Evolutionary conservation across 2,888 invertebrate genomes (phyloP).

Genomic region (Sicus ferrugineus): DNA sequence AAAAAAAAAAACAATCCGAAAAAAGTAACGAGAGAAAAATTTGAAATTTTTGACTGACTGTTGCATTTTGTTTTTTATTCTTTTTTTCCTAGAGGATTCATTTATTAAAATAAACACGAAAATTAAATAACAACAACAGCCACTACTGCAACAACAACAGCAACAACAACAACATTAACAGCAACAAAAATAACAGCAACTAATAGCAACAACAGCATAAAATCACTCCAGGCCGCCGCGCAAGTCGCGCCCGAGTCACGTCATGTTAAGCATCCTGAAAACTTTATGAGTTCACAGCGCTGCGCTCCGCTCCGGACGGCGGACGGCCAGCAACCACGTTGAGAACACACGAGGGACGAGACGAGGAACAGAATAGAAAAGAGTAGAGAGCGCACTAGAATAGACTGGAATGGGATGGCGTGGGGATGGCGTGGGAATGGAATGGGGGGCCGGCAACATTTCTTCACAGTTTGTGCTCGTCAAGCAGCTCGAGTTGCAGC

Average conservation of each 20-base stretch:
- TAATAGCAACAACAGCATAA: neutral
- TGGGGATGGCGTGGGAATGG: slow-evolving; percentile 3
- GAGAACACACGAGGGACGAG: slow-evolving; percentile 11
- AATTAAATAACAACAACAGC: neutral
- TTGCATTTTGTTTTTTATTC: slow-evolving; percentile 9
- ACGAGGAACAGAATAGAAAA: too few relatives aligned
- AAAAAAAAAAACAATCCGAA: neutral
- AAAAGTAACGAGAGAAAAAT: neutral
- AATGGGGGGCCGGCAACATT: neutral
- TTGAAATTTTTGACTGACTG: neutral
- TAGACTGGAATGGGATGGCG: neutral
- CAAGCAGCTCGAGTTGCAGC: slow-evolving; percentile 13
- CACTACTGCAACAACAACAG: neutral
- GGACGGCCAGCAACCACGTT: too few relatives aligned
- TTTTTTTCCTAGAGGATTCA: neutral
- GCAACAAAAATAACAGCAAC: neutral
- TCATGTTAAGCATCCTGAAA: slow-evolving; percentile 26
- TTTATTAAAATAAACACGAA: slow-evolving; percentile 1
- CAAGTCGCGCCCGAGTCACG: slow-evolving; percentile 13
- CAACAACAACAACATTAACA: neutral
- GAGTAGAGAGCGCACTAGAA: too few relatives aligned
- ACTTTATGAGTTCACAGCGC: slow-evolving; percentile 23
- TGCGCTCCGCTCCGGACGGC: too few relatives aligned
- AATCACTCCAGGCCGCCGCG: neutral
- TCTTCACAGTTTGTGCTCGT: neutral